Conservation (phyloP, 2,113 vertebrate genomes). For the Nothobranchius furzeri region DNA sequence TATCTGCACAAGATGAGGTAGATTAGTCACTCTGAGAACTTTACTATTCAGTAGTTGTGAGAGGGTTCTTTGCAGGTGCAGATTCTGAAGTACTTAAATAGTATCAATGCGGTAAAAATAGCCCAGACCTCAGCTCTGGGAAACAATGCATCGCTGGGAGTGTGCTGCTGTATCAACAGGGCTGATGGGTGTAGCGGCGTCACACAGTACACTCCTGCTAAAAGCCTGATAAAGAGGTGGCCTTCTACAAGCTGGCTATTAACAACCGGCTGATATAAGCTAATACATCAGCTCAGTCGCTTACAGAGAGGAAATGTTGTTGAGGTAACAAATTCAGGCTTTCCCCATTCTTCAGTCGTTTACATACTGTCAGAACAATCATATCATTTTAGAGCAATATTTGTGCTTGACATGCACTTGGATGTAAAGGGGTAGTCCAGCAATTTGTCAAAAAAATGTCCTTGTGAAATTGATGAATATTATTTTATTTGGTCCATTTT, state of each 20-base stretch:
- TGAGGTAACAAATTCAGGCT: constrained; percentile 18
- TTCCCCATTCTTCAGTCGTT: constrained; percentile 26
- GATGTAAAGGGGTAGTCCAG: constrained; percentile 1
- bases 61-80: constrained; percentile 30
- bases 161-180: constrained; percentile 70
- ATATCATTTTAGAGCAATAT: constrained; percentile 8
- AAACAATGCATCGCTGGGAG: constrained; percentile 70
- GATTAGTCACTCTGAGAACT: not conserved
- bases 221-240: constrained; percentile 72
- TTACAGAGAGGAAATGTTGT: constrained; percentile 43
- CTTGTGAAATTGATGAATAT: too few relatives aligned
- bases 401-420: constrained; percentile 8
- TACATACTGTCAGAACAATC: not conserved
- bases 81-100: constrained; percentile 48
- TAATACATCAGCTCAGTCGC: constrained; percentile 53
- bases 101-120: constrained; percentile 56
- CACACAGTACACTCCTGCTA: constrained; percentile 69
- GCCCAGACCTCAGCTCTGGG: constrained; percentile 36
- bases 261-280: constrained; percentile 63
- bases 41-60: constrained; percentile 42
- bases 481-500: too few relatives aligned
- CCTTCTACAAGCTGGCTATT: constrained; percentile 56
- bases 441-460: not conserved
- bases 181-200: constrained; percentile 54
- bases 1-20: too few relatives aligned